Evolutionary conservation across 2,888 invertebrate species (phyloP).

Genomic region (Lasioglossum morio): DNA sequence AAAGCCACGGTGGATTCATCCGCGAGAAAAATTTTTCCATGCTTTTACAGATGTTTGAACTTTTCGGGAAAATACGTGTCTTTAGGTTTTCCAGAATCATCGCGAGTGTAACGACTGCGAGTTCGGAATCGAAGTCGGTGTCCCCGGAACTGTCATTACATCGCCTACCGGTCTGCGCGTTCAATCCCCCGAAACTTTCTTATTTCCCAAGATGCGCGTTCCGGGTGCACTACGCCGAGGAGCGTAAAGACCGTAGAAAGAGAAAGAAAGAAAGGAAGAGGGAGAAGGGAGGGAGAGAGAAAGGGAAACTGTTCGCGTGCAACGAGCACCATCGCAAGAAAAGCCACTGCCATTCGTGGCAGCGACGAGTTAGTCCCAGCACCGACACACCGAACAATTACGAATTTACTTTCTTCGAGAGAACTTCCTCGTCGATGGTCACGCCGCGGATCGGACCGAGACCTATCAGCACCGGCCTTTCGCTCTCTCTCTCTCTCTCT

Average conservation of each 20-base stretch:
- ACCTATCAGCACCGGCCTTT: conserved; percentile 30
- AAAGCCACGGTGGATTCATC: background rate
- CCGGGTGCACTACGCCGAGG: conserved; percentile 24
- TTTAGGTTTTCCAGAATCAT: background rate
- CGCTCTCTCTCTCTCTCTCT: background rate
- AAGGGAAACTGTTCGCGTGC: conserved; percentile 48
- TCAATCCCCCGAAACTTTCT: conserved; percentile 65
- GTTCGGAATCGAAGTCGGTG: background rate
- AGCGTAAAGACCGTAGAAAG: conserved; percentile 9
- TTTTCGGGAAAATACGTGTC: background rate
- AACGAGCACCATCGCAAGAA: conserved; percentile 43
- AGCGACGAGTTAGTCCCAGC: conserved; percentile 56
- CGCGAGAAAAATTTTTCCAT: background rate
- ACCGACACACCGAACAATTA: conserved; percentile 63
- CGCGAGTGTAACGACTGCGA: background rate
- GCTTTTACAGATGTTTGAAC: background rate
- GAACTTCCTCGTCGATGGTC: conserved; percentile 65
- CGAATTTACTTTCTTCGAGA: conserved; percentile 71
- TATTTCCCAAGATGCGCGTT: conserved; percentile 54
- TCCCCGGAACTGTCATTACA: background rate
- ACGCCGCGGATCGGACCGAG: conserved; percentile 48
- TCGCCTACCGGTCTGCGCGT: conserved; percentile 19
- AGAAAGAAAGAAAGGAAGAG: conserved; percentile 18
- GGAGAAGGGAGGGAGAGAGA: conserved; percentile 20
- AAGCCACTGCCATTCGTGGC: conserved; percentile 52